Conservation (phyloP, 2,888 invertebrate genomes). For the Arrhopalites spinosus region DNA sequence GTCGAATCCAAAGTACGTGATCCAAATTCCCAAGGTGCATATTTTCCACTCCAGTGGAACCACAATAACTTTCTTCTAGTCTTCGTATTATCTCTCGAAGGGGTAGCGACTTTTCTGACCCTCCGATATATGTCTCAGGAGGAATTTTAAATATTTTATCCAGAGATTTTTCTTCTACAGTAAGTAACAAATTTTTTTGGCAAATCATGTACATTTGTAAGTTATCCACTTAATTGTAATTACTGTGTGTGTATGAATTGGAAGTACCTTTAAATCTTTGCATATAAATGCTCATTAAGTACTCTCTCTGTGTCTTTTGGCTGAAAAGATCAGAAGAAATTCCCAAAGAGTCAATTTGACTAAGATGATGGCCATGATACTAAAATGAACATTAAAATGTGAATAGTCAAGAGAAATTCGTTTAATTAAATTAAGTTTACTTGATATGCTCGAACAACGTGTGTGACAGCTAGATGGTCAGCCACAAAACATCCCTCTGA, state of each 20-base stretch:
- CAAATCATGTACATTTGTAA: background rate
- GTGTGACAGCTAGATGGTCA: conserved; percentile 97
- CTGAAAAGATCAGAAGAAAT: too few species aligned
- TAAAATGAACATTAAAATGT: background rate
- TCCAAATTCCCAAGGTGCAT: conserved; percentile 99
- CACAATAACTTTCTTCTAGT: conserved; percentile 92
- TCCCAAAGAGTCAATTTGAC: background rate
- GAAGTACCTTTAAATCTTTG: too few species aligned
- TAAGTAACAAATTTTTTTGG: background rate
- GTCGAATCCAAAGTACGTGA: conserved; percentile 98
- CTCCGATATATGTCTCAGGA: conserved; percentile 95
- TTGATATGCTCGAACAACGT: conserved; percentile 99
- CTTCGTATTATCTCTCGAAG: conserved; percentile 90
- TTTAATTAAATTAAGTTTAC: conserved; percentile 65
- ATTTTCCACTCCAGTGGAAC: conserved; percentile 95
- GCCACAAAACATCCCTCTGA: too few species aligned
- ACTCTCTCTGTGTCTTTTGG: too few species aligned
- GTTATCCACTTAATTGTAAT: too few species aligned
- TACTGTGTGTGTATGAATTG: too few species aligned
- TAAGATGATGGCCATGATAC: background rate
- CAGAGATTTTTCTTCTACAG: conserved; percentile 91
- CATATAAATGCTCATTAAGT: too few species aligned
- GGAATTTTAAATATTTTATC: conserved; percentile 95
- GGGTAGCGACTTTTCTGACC: conserved; percentile 82
- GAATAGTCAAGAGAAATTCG: background rate